phyloP scores from a whole-genome alignment of 1,140 invertebrate genomes.

The Scaptomyza montana region DNA sequence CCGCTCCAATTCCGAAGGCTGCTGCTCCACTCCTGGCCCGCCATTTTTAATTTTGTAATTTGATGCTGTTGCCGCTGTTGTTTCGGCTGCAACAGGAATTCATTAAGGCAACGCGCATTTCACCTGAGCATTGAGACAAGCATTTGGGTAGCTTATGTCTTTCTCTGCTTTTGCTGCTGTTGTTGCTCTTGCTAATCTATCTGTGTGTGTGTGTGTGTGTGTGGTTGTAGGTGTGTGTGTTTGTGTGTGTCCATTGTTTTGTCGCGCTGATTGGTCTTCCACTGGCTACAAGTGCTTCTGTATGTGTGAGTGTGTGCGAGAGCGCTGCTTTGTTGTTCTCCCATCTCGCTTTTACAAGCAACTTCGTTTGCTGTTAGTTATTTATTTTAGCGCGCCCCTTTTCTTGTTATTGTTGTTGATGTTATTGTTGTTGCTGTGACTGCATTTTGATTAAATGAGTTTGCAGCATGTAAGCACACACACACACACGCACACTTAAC shows the following conservation, averaged over 20 bases:
- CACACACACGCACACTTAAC: not conserved
- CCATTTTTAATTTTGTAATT: conserved; percentile 83
- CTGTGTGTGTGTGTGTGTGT: conserved; percentile 45
- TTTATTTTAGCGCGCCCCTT: conserved; percentile 65
- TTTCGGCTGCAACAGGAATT: conserved; percentile 54
- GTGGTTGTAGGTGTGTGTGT: too few species aligned
- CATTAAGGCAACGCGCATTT: conserved; percentile 67
- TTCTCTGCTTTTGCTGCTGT: not conserved
- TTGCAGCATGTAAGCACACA: conserved; percentile 27
- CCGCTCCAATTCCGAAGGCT: not conserved
- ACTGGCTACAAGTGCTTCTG: conserved; percentile 49
- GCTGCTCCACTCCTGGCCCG: not conserved
- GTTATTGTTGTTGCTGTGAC: conserved; percentile 11
- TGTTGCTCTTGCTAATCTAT: not conserved
- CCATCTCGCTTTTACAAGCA: conserved; percentile 47
- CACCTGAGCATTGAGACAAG: conserved; percentile 57
- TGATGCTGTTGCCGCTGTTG: conserved; percentile 61
- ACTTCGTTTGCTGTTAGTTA: conserved; percentile 63
- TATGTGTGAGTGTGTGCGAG: conserved; percentile 37
- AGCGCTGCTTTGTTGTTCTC: conserved; percentile 43
- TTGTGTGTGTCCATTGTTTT: conserved; percentile 75
- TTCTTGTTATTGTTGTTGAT: conserved; percentile 7
- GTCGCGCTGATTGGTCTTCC: conserved; percentile 81
- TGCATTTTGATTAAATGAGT: conserved; percentile 68
- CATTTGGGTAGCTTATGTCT: conserved; percentile 14